phyloP scores from a whole-genome alignment of 1,140 invertebrate genomes.

The Platyscapa corneri region DNA sequence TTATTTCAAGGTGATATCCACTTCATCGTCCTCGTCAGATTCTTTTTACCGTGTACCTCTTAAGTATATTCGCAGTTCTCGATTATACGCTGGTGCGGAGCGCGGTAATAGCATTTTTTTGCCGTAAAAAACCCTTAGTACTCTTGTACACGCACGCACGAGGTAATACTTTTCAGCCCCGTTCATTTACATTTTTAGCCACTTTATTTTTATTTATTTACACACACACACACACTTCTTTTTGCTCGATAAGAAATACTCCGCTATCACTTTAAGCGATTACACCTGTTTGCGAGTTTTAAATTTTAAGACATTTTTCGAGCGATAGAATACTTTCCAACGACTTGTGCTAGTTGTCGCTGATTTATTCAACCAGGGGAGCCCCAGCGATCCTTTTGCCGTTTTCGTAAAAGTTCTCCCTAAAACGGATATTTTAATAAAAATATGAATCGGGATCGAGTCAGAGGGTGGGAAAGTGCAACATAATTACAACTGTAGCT shows the following conservation, averaged over 20 bases:
- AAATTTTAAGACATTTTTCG: background rate
- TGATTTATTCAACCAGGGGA: no score
- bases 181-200: background rate
- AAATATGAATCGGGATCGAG: no score
- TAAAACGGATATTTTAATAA: no score
- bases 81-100: background rate
- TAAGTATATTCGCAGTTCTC: conserved; percentile 1
- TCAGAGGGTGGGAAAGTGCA: no score
- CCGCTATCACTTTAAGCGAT: background rate
- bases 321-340: background rate
- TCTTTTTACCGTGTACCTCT: background rate
- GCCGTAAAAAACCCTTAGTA: background rate
- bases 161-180: background rate
- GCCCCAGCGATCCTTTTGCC: no score
- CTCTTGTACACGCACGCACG: background rate
- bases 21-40: background rate
- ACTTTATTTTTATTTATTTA: conserved; percentile 3
- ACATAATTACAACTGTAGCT: no score
- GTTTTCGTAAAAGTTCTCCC: no score
- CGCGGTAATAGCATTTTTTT: background rate
- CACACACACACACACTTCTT: background rate
- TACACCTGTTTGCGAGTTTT: background rate
- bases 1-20: conserved; percentile 13
- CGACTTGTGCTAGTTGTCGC: no score
- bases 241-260: background rate